Base-by-base conservation (phyloP, 2,888 invertebrate species). In the Oxyscelio sp. region DNA sequence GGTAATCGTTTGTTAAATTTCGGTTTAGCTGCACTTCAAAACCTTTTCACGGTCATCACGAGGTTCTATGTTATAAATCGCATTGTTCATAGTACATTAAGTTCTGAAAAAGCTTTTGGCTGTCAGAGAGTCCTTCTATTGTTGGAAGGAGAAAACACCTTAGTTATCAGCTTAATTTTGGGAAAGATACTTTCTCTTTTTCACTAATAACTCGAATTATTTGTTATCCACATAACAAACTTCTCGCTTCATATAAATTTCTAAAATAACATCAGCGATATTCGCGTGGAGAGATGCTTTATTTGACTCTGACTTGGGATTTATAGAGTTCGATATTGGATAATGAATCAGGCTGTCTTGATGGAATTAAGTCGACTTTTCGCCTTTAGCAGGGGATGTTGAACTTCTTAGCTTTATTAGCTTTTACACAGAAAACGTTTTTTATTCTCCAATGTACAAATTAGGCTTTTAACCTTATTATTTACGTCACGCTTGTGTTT, bases 281-380 rank as follows among this genome's bases (percentile, higher is more conserved):
- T 84, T 86, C 54, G n/a, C 52, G 82, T 85, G 73, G 82, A 77
- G 83, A 87, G 88, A 92, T 93, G 91, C 91, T 91, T 93, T 92
- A 93, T 93, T 92, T 92, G 91, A 85, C 88, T 89, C n/a, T n/a
- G 87, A 80, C 85, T 85, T 78, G 75, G 90, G 90, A 93, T 94
- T 94, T 93, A 94, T 92, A 91, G 89, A 85, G 89, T 48, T 89
- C 91, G 90, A 94, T 94, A 94, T 94, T 94, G 93, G 93, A 93
- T 92, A 94, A 94, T 94, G 93, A 94, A 94, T 94, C 94, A 94
- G 93, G 92, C 88, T 89, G 89, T 90, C 92, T 91, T 93, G 92
- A 93, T 93, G 91, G 90, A 93, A 93, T 93, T 93, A 93, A 92
- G 89, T 90, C 85, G 89, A 87, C 88, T 87, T 89, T 70, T 77